Evolutionary conservation across 2,113 vertebrate species (phyloP).

Genomic region (Pan paniscus): DNA sequence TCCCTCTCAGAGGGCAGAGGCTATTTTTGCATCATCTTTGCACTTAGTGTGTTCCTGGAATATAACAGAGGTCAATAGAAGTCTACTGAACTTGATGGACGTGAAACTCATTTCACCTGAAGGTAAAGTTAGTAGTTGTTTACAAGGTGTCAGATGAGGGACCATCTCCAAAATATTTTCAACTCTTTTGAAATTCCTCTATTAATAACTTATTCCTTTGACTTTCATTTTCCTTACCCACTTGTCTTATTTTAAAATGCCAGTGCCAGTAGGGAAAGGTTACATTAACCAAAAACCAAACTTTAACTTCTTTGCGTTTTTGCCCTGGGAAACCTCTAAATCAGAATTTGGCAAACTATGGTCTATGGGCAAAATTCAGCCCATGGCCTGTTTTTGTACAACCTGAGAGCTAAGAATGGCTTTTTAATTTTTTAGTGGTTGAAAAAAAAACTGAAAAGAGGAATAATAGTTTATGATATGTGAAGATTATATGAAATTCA

Average conservation of each 20-base stretch:
- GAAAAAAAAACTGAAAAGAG: background rate
- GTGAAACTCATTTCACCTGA: background rate
- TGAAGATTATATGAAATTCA: background rate
- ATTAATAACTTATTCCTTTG: background rate
- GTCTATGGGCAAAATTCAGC: background rate
- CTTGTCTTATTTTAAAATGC: background rate
- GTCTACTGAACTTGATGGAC: background rate
- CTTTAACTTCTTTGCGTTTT: background rate
- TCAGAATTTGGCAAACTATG: background rate
- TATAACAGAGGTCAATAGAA: background rate
- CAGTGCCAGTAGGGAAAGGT: background rate
- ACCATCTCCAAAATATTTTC: background rate
- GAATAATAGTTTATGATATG: background rate
- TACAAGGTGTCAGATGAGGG: background rate
- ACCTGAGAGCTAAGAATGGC: background rate
- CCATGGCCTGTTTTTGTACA: background rate
- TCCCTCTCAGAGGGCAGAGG: background rate
- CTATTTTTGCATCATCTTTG: background rate
- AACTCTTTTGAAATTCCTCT: constrained; percentile 7
- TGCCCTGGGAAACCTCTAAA: background rate
- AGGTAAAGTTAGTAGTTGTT: background rate
- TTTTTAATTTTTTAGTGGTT: background rate
- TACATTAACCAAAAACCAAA: background rate
- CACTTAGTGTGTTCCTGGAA: background rate
- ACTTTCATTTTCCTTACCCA: background rate